Conservation (phyloP, 2,113 vertebrate genomes). For the Sigmodon hispidus region DNA sequence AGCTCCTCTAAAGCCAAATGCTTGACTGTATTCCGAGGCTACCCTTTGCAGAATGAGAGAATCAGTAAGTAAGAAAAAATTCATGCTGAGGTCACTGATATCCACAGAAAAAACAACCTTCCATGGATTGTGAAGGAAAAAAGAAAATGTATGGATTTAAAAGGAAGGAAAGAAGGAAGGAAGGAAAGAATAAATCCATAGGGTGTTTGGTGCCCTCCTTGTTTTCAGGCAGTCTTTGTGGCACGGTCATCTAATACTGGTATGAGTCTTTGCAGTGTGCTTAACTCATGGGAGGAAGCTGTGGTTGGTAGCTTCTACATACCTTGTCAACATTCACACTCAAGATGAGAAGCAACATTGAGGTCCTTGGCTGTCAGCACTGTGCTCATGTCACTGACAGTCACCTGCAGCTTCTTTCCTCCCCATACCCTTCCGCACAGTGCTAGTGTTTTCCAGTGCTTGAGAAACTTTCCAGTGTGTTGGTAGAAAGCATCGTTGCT, state of each 20-base stretch:
- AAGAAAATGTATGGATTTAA: background rate
- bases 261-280: background rate
- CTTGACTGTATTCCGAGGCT: background rate
- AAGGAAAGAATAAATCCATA: no score
- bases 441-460: background rate
- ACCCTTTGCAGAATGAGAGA: conserved; percentile 28
- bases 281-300: background rate
- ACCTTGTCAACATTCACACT: background rate
- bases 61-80: background rate
- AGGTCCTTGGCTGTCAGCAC: background rate
- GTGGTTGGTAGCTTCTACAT: background rate
- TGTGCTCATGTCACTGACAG: background rate
- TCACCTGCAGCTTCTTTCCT: background rate
- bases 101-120: background rate
- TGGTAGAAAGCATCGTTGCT: conserved; percentile 12
- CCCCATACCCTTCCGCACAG: background rate
- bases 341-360: background rate
- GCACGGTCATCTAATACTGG: background rate
- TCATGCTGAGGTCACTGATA: background rate
- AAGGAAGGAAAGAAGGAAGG: no score
- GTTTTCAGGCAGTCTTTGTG: background rate
- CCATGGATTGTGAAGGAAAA: background rate
- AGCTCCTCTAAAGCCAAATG: conserved; percentile 23
- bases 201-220: background rate
- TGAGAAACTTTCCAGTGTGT: background rate